phyloP scores from a whole-genome alignment of 2,888 invertebrate species.

The Caenorhabditis afra region DNA sequence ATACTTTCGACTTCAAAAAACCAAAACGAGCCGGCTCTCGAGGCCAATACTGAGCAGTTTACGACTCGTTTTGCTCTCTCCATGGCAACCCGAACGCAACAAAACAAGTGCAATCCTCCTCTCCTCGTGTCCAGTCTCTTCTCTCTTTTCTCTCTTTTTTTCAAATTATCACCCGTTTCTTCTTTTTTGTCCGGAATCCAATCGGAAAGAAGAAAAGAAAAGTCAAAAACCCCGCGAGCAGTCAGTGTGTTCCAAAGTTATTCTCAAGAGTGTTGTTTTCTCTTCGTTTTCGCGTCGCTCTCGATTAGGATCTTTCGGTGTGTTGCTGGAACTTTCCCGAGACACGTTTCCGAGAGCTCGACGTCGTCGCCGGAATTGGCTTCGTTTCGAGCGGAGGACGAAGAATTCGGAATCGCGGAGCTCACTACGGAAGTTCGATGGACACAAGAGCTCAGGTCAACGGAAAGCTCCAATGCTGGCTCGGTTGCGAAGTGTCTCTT shows the following conservation, averaged over 20 bases:
- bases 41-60: background rate
- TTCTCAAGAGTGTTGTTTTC: slow-evolving; percentile 35
- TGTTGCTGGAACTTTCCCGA: background rate
- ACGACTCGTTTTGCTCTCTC: background rate
- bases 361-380: too few species aligned
- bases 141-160: background rate
- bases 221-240: background rate
- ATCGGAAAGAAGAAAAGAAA: slow-evolving; percentile 1
- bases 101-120: background rate
- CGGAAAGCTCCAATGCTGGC: too few species aligned
- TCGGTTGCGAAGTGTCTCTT: too few species aligned
- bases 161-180: background rate
- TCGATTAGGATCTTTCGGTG: background rate
- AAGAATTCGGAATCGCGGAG: too few species aligned
- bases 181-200: background rate
- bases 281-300: slow-evolving; percentile 6
- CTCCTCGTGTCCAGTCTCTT: background rate
- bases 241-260: background rate
- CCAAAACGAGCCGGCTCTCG: too few species aligned
- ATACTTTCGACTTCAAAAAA: too few species aligned
- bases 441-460: too few species aligned
- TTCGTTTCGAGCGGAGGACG: background rate
- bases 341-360: background rate
- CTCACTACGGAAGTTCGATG: too few species aligned
- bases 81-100: background rate